Conservation (phyloP, 2,888 invertebrate species). For the Andrena dorsata region DNA sequence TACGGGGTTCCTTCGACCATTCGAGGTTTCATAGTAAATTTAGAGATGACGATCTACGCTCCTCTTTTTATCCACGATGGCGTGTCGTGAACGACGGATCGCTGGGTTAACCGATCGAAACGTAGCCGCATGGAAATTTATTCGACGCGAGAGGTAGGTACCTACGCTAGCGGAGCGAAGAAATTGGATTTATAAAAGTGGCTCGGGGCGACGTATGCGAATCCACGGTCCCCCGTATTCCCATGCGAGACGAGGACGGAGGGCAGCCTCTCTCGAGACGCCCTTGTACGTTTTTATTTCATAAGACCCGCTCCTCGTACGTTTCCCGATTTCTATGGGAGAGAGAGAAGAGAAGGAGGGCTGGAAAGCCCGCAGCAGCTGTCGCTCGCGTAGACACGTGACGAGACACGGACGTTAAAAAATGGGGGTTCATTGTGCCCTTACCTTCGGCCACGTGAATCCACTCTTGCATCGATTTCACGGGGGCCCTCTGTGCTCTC, state of each 20-base stretch:
- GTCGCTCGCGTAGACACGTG: slow-evolving; percentile 66
- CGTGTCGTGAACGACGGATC: neutral
- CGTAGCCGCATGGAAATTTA: slow-evolving; percentile 17
- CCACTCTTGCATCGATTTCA: slow-evolving; percentile 61
- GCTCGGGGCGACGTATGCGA: slow-evolving; percentile 47
- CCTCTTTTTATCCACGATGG: neutral
- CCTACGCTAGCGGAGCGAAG: neutral
- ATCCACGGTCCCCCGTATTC: slow-evolving; percentile 49
- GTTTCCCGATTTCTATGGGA: slow-evolving; percentile 72
- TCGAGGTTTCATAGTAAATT: neutral
- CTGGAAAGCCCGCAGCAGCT: slow-evolving; percentile 69
- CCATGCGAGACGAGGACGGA: slow-evolving; percentile 37
- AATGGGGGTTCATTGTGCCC: slow-evolving; percentile 77
- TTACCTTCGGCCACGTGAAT: slow-evolving; percentile 16
- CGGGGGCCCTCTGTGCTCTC: slow-evolving; percentile 26
- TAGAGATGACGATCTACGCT: neutral
- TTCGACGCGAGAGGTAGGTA: neutral
- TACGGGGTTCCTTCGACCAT: neutral
- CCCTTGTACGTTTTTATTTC: slow-evolving; percentile 49
- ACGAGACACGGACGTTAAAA: slow-evolving; percentile 67
- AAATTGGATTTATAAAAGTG: slow-evolving; percentile 22
- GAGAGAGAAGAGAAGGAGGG: slow-evolving; percentile 3
- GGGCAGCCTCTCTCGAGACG: slow-evolving; percentile 8
- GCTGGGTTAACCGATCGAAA: neutral
- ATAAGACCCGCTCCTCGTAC: slow-evolving; percentile 33